Percentiles rank a stretch among this genome's conserved stretches.
phyloP scores from a whole-genome alignment of 2,888 invertebrate genomes.

The Andricus curvator region DNA sequence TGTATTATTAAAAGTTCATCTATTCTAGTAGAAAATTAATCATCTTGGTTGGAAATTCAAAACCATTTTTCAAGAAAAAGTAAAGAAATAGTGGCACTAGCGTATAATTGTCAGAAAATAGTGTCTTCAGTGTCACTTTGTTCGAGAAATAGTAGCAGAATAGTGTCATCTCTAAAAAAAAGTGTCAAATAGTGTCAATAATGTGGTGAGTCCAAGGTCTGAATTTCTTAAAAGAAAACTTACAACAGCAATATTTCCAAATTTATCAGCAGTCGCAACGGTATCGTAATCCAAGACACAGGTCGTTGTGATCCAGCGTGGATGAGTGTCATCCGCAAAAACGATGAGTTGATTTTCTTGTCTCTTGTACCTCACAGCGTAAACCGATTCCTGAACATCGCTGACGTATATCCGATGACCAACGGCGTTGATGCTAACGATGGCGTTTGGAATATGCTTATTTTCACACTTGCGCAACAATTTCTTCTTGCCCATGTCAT shows the following conservation, averaged over 20 bases:
- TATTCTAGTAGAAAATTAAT: no score
- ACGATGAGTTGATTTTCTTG: slow-evolving; percentile 98
- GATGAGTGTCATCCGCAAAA: slow-evolving; percentile 99
- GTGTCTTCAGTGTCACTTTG: no score
- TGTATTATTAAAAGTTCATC: no score
- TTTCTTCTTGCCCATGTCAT: slow-evolving; percentile 98
- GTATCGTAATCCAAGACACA: slow-evolving; percentile 97
- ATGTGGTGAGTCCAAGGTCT: no score
- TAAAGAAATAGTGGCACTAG: no score
- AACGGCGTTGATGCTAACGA: slow-evolving; percentile 95
- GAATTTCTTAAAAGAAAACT: slow-evolving; percentile 66
- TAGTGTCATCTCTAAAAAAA: not conserved
- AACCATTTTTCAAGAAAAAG: no score
- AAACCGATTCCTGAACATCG: slow-evolving; percentile 98
- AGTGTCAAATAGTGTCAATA: no score
- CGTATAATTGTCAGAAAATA: no score
- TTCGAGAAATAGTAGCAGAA: not conserved
- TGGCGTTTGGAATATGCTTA: slow-evolving; percentile 97
- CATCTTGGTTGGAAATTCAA: no score
- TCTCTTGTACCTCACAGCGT: slow-evolving; percentile 95
- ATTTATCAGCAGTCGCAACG: slow-evolving; percentile 97
- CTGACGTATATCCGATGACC: slow-evolving; percentile 96
- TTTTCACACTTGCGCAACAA: slow-evolving; percentile 98
- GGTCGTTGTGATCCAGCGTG: slow-evolving; percentile 96
- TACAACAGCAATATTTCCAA: slow-evolving; percentile 96